Evolutionary conservation across 1,140 invertebrate species (phyloP), one percentile per base, ranked within the genome.

Genomic region (Ditylenchus dipsaci): DNA sequence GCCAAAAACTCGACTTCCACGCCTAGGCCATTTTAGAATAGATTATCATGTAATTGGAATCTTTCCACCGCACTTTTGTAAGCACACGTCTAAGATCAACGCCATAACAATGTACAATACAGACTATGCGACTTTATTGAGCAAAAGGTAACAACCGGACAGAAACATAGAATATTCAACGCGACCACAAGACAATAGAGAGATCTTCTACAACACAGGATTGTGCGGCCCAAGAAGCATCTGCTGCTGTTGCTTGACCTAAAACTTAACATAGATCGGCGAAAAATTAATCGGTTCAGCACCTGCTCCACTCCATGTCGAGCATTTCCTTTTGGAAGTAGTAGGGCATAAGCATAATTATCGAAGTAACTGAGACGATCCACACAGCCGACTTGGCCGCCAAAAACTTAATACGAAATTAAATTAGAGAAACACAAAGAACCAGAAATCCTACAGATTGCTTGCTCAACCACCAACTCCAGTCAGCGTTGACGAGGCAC

Each of bases 391-490:
- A 56, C 21, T 23, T 23, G 53, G 53, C 53, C 21, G 29, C 21
- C 3, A 3, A 56, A 56, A 56, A 56, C 53, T 23, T 5, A 13
- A 56, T 3, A 5, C 13, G 3, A 56, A 56, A 56, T 5, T 13
- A 56, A 23, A 5, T 29, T 5, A 23, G 9, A 56, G 3, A 23
- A 56, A 23, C 3, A 56, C 13, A 56, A 13, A 5, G 21, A 5
- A 13, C 9, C 3, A 56, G 13, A 5, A 23, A 56, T 1, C 38
- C 64, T 74, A 72, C 71, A n/a, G 67, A 49, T n/a, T 61, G 71
- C 33, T 62, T 75, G 15, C 67, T 58, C 47, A 67, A 8, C 63
- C 62, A 75, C n/a, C 57, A 61, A 27, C 58, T 38, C 27, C 42
- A 59, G 17, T 62, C 30, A 66, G 49, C 13, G 70, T 78, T 1